Conservation (phyloP, 2,113 vertebrate genomes). For the Clarias macrocephalus region DNA sequence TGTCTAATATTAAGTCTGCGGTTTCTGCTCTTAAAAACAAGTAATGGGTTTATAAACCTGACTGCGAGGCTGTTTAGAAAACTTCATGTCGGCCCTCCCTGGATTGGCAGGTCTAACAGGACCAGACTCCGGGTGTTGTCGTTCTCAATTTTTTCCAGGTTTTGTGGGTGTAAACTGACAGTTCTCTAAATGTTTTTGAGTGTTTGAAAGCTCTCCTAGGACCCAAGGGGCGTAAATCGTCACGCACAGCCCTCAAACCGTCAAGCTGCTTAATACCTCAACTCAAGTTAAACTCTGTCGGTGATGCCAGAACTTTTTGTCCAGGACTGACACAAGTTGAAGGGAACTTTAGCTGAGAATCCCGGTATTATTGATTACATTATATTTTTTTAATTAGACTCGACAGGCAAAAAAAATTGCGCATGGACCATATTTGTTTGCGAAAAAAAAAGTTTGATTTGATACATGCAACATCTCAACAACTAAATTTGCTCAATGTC, state of each 20-base stretch:
- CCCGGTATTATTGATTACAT: not conserved
- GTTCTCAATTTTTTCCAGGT: not conserved
- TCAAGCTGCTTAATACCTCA: constrained; percentile 1
- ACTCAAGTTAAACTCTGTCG: not conserved
- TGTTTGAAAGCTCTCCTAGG: not conserved
- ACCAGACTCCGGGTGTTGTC: not conserved
- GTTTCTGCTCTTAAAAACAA: not conserved
- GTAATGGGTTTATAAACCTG: not conserved
- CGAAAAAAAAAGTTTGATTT: not conserved
- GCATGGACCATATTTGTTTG: not conserved
- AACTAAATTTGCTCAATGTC: not conserved
- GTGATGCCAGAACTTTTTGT: not conserved
- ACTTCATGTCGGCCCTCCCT: not conserved
- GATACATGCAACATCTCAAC: not conserved
- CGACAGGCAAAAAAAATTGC: not conserved
- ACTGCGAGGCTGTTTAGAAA: not conserved
- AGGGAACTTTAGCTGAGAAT: not conserved
- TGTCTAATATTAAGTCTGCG: not conserved
- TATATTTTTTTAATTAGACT: not conserved
- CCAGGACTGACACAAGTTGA: not conserved
- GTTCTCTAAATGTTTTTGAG: not conserved
- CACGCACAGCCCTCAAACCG: not conserved
- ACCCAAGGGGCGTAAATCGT: not conserved
- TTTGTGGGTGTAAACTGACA: not conserved
- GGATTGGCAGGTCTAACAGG: not conserved